These are phyloP conservation scores for Clavelina lepadiformis DNA, from an alignment of 23 tunicate genomes.

Conservation along the genomic window DNA sequence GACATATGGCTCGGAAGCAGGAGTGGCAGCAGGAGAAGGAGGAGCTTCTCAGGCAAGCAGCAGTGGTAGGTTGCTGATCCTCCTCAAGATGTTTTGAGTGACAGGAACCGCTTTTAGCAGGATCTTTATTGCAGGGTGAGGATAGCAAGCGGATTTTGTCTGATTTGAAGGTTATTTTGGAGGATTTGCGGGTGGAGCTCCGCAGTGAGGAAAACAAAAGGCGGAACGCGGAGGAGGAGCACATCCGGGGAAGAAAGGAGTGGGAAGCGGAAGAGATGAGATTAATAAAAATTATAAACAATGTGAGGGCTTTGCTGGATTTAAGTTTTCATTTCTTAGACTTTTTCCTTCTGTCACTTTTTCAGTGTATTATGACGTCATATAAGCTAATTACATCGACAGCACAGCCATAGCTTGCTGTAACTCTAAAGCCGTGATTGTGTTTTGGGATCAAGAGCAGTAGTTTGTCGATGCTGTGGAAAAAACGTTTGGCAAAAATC, in stretches of 20 bases:
- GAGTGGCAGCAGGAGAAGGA: slow-evolving; percentile 92
- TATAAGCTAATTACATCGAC: too few relatives aligned
- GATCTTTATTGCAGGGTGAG: slow-evolving; percentile 36
- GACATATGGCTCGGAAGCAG: slow-evolving; percentile 62
- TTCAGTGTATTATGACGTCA: too few relatives aligned
- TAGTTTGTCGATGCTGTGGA: neutral
- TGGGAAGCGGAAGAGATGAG: slow-evolving; percentile 59
- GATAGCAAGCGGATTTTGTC: slow-evolving; percentile 64
- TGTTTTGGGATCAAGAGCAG: too few relatives aligned
- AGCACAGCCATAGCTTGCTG: too few relatives aligned
- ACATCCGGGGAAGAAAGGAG: slow-evolving; percentile 13
- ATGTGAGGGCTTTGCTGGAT: too few relatives aligned
- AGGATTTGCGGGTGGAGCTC: slow-evolving; percentile 55
- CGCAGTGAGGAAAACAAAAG: slow-evolving; percentile 55
- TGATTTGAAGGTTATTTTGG: slow-evolving; percentile 59
- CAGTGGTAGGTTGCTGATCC: slow-evolving; percentile 28
- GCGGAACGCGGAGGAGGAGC: slow-evolving; percentile 31
- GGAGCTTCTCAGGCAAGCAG: slow-evolving; percentile 48
- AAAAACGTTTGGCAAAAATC: neutral
- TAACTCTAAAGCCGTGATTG: too few relatives aligned
- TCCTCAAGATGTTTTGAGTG: neutral
- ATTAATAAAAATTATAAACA: slow-evolving; percentile 25
- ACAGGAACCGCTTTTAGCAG: neutral
- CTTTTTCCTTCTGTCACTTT: too few relatives aligned
- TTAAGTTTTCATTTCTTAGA: too few relatives aligned